Conservation (phyloP, 2,888 invertebrate species). For the Cosmopolites sordidus region DNA sequence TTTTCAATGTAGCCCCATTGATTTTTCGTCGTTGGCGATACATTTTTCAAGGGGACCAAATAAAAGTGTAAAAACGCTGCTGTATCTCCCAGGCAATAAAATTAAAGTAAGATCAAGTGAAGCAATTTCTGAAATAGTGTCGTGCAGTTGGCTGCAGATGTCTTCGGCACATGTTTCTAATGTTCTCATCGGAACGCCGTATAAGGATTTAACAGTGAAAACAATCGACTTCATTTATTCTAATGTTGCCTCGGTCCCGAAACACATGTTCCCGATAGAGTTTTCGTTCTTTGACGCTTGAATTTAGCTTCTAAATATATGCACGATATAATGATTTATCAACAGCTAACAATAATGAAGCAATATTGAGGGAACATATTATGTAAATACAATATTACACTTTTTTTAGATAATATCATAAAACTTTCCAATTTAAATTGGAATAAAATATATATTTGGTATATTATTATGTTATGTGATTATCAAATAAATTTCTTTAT, state of each 20-base stretch:
- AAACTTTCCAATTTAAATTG: no score
- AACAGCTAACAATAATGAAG: no score
- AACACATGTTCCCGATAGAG: not conserved
- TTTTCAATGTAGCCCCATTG: not conserved
- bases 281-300: no score
- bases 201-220: slow-evolving; percentile 18
- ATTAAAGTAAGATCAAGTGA: slow-evolving; percentile 18
- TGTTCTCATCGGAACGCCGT: slow-evolving; percentile 23
- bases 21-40: not conserved
- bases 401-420: no score
- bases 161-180: slow-evolving; percentile 23
- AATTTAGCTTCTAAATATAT: no score
- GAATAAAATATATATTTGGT: no score
- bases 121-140: slow-evolving; percentile 15
- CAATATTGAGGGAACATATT: no score
- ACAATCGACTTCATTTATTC: slow-evolving; percentile 2
- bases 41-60: not conserved
- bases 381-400: no score
- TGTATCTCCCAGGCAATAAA: slow-evolving; percentile 11
- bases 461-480: no score
- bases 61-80: slow-evolving; percentile 7
- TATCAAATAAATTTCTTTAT: no score
- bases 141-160: slow-evolving; percentile 20
- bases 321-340: no score
- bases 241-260: not conserved